A percentile compares a stretch with the other conserved stretches of the same genome.
These are phyloP conservation scores for Pelecanus crispus DNA, from an alignment of 2,113 vertebrate species.

Conservation along the genomic window DNA sequence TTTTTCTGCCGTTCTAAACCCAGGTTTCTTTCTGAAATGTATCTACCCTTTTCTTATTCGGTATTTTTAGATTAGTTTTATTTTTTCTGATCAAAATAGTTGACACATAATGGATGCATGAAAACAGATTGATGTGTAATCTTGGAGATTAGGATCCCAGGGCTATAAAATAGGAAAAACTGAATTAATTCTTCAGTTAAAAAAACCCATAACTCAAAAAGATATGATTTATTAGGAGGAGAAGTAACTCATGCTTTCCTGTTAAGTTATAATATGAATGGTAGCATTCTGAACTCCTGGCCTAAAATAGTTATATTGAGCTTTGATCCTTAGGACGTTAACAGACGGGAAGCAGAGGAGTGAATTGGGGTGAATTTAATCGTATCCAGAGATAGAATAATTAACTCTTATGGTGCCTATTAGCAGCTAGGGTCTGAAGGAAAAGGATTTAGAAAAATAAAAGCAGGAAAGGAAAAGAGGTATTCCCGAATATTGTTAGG, in stretches of 20 bases:
- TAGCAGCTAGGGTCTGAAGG: neutral
- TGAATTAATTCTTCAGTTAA: neutral
- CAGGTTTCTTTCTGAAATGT: neutral
- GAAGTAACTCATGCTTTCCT: neutral
- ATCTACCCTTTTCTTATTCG: neutral
- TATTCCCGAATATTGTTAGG: neutral
- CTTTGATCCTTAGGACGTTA: slow-evolving; percentile 24
- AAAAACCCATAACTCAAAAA: neutral
- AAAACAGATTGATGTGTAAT: neutral
- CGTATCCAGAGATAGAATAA: slow-evolving; percentile 45
- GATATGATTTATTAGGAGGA: neutral
- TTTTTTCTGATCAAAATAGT: neutral
- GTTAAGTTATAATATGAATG: neutral
- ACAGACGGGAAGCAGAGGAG: slow-evolving; percentile 40
- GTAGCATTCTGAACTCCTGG: slow-evolving; percentile 43
- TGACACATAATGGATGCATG: neutral
- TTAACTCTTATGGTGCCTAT: slow-evolving; percentile 25
- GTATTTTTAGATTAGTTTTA: neutral
- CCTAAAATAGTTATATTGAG: slow-evolving; percentile 26
- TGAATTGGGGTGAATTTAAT: slow-evolving; percentile 51
- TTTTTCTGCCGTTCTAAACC: neutral
- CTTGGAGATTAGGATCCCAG: neutral
- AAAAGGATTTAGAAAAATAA: neutral
- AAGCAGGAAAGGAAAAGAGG: neutral
- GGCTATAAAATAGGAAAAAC: neutral